A percentile compares a stretch with the other conserved stretches of the same genome.
Conservation (phyloP, 1,140 invertebrate species). For the Hormaphis cornu region DNA sequence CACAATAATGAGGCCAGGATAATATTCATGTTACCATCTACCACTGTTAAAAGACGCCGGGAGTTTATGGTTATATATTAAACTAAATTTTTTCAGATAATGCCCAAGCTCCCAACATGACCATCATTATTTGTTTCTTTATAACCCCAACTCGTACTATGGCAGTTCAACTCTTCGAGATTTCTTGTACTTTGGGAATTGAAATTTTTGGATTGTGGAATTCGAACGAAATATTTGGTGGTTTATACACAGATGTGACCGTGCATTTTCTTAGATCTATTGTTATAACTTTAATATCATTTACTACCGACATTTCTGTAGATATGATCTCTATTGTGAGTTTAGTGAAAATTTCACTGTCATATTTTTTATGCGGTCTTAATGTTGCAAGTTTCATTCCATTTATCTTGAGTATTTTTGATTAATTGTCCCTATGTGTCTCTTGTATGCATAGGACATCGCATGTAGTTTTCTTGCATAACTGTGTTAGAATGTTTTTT, state of each 20-base stretch:
- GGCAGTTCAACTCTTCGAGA: slow-evolving; percentile 6
- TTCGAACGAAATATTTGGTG: neutral
- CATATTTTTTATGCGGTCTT: neutral
- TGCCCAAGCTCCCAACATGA: slow-evolving; percentile 6
- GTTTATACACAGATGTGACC: slow-evolving; percentile 3
- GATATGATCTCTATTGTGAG: neutral
- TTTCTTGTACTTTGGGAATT: slow-evolving; percentile 11
- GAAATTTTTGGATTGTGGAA: slow-evolving; percentile 26
- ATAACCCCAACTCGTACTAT: slow-evolving; percentile 21
- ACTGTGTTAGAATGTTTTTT: too few relatives aligned
- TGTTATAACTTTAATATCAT: neutral
- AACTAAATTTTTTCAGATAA: slow-evolving; percentile 16
- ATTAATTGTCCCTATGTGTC: too few relatives aligned
- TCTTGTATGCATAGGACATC: too few relatives aligned
- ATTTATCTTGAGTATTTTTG: too few relatives aligned
- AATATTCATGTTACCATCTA: slow-evolving; percentile 5
- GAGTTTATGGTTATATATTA: slow-evolving; percentile 17
- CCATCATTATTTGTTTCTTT: slow-evolving; percentile 16
- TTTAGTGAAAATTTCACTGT: neutral
- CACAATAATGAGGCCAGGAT: slow-evolving; percentile 23
- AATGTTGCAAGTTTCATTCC: neutral
- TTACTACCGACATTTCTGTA: neutral
- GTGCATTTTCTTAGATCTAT: neutral
- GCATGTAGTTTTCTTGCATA: too few relatives aligned
- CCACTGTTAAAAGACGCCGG: slow-evolving; percentile 21